phyloP scores from a whole-genome alignment of 2,888 invertebrate species.

The Troides helena region DNA sequence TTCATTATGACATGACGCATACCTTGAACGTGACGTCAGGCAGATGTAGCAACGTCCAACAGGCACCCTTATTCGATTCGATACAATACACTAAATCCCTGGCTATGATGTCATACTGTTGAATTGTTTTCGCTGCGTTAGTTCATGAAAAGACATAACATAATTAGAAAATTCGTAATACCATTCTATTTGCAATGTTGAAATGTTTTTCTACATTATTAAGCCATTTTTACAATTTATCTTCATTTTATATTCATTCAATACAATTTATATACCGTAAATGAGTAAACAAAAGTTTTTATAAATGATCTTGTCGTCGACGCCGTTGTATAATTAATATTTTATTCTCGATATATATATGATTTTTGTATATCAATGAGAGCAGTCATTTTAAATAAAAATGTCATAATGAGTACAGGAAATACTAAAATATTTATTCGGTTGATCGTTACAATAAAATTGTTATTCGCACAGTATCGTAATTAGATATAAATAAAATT shows the following conservation, averaged over 20 bases:
- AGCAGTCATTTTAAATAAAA: too few relatives aligned
- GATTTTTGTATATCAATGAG: too few relatives aligned
- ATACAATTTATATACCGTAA: not conserved
- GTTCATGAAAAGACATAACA: not conserved
- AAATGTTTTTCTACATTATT: not conserved
- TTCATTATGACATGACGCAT: constrained; percentile 12
- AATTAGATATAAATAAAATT: too few relatives aligned
- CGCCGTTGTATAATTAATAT: not conserved
- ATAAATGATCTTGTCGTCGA: too few relatives aligned
- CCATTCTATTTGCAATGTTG: not conserved
- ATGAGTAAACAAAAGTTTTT: not conserved
- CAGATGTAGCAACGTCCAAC: constrained; percentile 10
- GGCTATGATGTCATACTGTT: constrained; percentile 22
- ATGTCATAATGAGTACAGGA: too few relatives aligned
- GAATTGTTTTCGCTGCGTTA: constrained; percentile 13
- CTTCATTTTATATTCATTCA: not conserved
- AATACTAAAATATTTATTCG: too few relatives aligned
- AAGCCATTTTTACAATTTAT: not conserved
- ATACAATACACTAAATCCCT: constrained; percentile 17
- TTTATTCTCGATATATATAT: too few relatives aligned
- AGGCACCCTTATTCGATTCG: constrained; percentile 14
- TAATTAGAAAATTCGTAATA: not conserved
- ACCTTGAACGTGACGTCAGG: constrained; percentile 17
- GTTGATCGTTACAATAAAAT: too few relatives aligned
- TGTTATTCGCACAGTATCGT: too few relatives aligned